Evolutionary conservation across 2,113 vertebrate species (phyloP).

Genomic region (Geococcyx californianus): DNA sequence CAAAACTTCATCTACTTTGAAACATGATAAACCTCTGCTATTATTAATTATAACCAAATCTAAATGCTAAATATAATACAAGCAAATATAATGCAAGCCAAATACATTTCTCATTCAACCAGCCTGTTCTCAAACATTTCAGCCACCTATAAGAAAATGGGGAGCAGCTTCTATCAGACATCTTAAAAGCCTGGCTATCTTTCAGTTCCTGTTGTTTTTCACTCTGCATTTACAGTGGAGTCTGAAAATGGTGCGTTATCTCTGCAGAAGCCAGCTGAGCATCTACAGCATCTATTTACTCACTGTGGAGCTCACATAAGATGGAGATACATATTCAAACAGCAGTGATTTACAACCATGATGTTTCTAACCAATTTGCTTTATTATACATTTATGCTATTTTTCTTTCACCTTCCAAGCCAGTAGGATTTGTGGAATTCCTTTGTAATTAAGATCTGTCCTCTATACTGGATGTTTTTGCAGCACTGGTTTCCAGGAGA

Average conservation of each 20-base stretch:
- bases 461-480: not conserved
- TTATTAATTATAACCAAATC: not conserved
- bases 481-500: not conserved
- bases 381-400: not conserved
- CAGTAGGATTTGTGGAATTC: not conserved
- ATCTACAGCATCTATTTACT: not conserved
- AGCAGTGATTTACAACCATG: not conserved
- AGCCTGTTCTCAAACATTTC: not conserved
- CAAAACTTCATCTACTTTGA: not conserved
- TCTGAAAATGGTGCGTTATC: not conserved
- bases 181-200: not conserved
- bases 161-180: not conserved
- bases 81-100: not conserved
- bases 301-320: not conserved
- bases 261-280: conserved; percentile 19
- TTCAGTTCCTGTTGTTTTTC: not conserved
- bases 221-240: not conserved
- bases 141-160: not conserved
- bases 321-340: not conserved
- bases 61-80: not conserved
- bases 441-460: not conserved
- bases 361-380: not conserved
- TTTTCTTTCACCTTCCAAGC: not conserved
- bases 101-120: not conserved
- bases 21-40: not conserved